Percentiles rank a stretch among this genome's conserved stretches.
Evolutionary conservation across 2,797 vertebrate species (phyloP).

Genomic region (Enoplosus armatus): DNA sequence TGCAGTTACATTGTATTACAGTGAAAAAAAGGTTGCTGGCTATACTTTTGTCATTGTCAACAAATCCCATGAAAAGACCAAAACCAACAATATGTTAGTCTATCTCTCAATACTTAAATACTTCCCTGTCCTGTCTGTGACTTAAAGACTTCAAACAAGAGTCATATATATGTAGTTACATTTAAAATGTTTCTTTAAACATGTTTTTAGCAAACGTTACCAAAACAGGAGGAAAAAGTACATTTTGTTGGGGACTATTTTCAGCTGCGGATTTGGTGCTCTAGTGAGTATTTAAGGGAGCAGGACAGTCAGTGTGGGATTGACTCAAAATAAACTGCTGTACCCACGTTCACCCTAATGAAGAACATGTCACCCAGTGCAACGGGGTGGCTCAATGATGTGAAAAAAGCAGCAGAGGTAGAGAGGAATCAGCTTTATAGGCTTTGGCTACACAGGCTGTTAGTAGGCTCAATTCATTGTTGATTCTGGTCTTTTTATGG

Average conservation of each 20-base stretch:
- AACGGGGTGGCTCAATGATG: neutral
- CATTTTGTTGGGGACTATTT: conserved; percentile 24
- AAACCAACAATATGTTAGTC: neutral
- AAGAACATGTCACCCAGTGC: conserved; percentile 9
- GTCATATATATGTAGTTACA: neutral
- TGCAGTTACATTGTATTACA: conserved; percentile 3
- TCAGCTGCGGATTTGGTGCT: conserved; percentile 12
- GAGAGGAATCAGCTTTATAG: neutral
- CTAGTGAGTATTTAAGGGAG: conserved; percentile 20
- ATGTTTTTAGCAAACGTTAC: conserved; percentile 15
- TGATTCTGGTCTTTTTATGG: conserved; percentile 7
- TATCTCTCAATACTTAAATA: neutral
- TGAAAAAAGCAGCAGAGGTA: conserved; percentile 5
- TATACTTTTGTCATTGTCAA: conserved; percentile 20
- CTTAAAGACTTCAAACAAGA: neutral
- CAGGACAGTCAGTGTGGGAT: conserved; percentile 33
- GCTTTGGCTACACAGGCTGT: conserved; percentile 3
- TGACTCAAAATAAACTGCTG: conserved; percentile 20
- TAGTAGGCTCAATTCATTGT: neutral
- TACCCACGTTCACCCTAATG: conserved; percentile 14
- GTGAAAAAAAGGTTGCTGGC: too few relatives aligned
- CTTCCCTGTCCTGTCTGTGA: neutral
- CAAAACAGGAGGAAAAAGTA: conserved; percentile 14
- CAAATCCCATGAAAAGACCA: conserved; percentile 10
- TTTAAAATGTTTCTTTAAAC: neutral